Evolutionary conservation across 2,888 invertebrate genomes (phyloP).

Genomic region (Panopea generosa): DNA sequence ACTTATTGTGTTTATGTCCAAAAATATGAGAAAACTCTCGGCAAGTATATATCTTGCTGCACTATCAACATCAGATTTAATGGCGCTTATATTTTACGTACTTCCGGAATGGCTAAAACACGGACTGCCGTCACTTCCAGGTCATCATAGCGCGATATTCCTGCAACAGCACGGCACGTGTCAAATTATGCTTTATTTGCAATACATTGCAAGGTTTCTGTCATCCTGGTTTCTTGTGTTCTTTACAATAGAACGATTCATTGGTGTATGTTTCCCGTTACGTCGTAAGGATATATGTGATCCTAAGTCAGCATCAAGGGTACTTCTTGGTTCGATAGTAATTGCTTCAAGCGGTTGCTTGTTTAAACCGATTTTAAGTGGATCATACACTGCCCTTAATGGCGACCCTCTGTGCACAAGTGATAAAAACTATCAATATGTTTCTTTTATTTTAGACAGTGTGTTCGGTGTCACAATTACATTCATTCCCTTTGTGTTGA

Average conservation of each 20-base stretch:
- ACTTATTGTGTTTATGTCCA: slow-evolving; percentile 91
- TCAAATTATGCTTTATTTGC: slow-evolving; percentile 90
- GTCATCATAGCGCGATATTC: slow-evolving; percentile 52
- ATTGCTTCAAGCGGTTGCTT: slow-evolving; percentile 67
- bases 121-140: slow-evolving; percentile 68
- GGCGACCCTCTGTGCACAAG: slow-evolving; percentile 70
- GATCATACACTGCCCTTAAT: slow-evolving; percentile 48
- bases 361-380: slow-evolving; percentile 78
- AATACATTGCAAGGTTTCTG: slow-evolving; percentile 83
- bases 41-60: slow-evolving; percentile 93
- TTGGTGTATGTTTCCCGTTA: slow-evolving; percentile 79
- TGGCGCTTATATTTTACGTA: slow-evolving; percentile 88
- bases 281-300: slow-evolving; percentile 75
- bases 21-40: slow-evolving; percentile 88
- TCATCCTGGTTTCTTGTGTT: slow-evolving; percentile 80
- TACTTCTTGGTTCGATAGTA: slow-evolving; percentile 64
- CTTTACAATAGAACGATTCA: slow-evolving; percentile 79
- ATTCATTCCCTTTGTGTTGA: slow-evolving; percentile 77
- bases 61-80: slow-evolving; percentile 91
- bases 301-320: slow-evolving; percentile 67
- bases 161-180: slow-evolving; percentile 87
- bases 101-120: slow-evolving; percentile 79
- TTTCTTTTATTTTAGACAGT: slow-evolving; percentile 77
- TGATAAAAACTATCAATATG: slow-evolving; percentile 58
- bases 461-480: slow-evolving; percentile 76